phyloP scores from a whole-genome alignment of 2,888 invertebrate genomes.

The Phortica magna region DNA sequence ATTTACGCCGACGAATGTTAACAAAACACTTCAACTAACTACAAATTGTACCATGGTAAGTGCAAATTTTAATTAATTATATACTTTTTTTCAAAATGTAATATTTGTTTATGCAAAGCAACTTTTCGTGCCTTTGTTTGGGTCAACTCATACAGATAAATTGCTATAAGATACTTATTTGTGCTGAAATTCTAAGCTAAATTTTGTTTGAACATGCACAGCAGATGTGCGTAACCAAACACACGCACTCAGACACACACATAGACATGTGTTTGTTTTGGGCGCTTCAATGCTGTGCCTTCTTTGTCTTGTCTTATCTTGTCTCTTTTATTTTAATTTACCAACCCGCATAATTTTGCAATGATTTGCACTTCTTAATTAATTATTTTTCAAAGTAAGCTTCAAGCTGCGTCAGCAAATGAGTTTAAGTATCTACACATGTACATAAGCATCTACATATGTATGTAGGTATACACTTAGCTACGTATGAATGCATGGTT shows the following conservation, averaged over 20 bases:
- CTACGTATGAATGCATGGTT: too few species aligned
- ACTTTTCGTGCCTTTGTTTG: too few species aligned
- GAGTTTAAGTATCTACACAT: slow-evolving; percentile 30
- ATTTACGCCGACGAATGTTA: too few species aligned
- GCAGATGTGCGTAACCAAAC: not conserved
- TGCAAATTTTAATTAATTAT: too few species aligned
- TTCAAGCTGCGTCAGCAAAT: slow-evolving; percentile 61
- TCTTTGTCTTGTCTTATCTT: slow-evolving; percentile 55
- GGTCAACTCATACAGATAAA: too few species aligned
- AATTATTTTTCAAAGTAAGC: slow-evolving; percentile 63
- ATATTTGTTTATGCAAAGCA: too few species aligned
- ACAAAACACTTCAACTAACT: too few species aligned
- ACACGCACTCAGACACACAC: not conserved
- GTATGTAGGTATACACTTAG: too few species aligned
- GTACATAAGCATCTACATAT: not conserved
- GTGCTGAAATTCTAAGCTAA: slow-evolving; percentile 8
- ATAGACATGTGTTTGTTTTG: not conserved
- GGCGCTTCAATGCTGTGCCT: too few species aligned
- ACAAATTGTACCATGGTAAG: too few species aligned
- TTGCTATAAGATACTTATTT: not conserved
- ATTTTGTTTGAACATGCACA: not conserved
- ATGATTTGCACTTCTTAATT: slow-evolving; percentile 70
- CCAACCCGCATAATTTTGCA: slow-evolving; percentile 68
- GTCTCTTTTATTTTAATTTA: slow-evolving; percentile 60
- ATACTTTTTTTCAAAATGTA: too few species aligned